These are phyloP conservation scores for Antigone vipio DNA, from an alignment of 2,113 vertebrate species.

Conservation along the genomic window DNA sequence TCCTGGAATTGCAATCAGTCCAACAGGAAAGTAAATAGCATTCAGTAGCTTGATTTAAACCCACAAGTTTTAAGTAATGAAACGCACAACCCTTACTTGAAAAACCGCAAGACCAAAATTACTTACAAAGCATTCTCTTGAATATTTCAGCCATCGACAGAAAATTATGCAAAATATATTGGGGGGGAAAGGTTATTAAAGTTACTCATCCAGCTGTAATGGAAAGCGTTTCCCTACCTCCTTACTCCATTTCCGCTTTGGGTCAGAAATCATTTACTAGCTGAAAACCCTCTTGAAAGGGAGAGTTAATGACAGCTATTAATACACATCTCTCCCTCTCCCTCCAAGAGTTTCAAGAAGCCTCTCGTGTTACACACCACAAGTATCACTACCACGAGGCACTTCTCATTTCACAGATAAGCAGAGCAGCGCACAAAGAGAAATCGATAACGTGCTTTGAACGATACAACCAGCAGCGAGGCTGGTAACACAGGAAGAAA, in stretches of 20 bases:
- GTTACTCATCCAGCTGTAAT: background rate
- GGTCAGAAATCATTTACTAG: background rate
- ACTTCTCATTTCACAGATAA: background rate
- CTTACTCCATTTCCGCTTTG: background rate
- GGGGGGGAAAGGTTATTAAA: background rate
- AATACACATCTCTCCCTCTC: background rate
- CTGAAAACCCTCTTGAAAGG: background rate
- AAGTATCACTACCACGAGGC: background rate
- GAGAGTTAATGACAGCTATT: background rate
- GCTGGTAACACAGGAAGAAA: background rate
- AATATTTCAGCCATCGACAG: background rate
- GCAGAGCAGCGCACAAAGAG: background rate
- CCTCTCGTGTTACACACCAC: fast-evolving
- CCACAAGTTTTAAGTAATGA: background rate
- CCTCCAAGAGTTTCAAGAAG: background rate
- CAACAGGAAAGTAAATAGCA: background rate
- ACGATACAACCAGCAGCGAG: background rate
- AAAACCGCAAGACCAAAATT: background rate
- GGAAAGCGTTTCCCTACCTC: background rate
- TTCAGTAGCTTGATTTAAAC: background rate
- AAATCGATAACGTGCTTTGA: background rate
- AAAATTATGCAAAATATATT: background rate
- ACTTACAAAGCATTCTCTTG: background rate
- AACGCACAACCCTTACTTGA: background rate
- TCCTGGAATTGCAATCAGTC: background rate